Evolutionary conservation across 2,888 invertebrate species (phyloP).

Genomic region (Drosophila neotestacea): DNA sequence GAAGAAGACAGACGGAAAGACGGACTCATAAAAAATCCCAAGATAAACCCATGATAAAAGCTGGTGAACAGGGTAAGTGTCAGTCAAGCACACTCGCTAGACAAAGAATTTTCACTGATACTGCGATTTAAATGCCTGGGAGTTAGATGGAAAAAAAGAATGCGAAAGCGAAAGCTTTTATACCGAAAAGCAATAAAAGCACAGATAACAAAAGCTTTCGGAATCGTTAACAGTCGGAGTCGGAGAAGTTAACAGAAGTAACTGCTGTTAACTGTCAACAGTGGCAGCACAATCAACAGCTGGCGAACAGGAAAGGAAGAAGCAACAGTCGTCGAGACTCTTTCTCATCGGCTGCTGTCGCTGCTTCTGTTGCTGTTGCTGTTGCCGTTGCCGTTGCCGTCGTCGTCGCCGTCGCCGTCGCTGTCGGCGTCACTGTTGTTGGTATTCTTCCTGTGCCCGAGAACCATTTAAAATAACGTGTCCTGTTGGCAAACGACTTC

Average conservation of each 20-base stretch:
- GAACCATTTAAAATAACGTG: conserved; percentile 59
- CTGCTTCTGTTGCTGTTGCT: not conserved
- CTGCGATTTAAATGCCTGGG: not conserved
- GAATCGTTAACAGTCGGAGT: conserved; percentile 33
- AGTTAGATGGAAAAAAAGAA: not conserved
- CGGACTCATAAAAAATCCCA: too few species aligned
- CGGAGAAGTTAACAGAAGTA: conserved; percentile 30
- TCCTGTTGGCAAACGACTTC: conserved; percentile 57
- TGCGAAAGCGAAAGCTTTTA: conserved; percentile 7
- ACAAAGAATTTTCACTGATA: not conserved
- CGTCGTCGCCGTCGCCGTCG: not conserved
- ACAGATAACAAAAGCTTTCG: conserved; percentile 42
- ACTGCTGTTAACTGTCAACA: conserved; percentile 30
- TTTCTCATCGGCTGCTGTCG: conserved; percentile 6
- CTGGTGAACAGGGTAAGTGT: not conserved
- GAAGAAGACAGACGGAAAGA: too few species aligned
- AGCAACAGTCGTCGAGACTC: conserved; percentile 60
- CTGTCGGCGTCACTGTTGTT: not conserved
- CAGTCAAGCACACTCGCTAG: not conserved
- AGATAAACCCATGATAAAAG: too few species aligned
- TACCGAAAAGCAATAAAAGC: conserved; percentile 21
- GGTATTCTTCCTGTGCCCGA: conserved; percentile 42
- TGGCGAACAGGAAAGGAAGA: conserved; percentile 33
- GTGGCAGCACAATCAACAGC: conserved; percentile 28
- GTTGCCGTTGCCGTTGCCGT: not conserved